phyloP scores from a whole-genome alignment of 2,888 invertebrate genomes.

The Ephialtes manifestator region DNA sequence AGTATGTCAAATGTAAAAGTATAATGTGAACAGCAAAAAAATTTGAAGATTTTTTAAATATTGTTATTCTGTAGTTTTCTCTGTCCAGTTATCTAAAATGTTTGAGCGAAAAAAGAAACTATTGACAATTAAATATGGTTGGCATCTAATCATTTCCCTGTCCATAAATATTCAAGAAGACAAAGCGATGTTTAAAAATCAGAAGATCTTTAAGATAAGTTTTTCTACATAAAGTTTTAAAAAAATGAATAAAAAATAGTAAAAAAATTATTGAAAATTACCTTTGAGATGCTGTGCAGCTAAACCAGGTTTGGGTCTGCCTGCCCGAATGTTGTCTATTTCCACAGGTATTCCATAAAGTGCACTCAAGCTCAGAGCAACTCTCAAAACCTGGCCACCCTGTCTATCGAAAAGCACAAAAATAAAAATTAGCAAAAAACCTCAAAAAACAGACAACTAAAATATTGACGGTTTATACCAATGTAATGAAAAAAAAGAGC shows the following conservation, averaged over 20 bases:
- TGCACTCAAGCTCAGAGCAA: constrained; percentile 93
- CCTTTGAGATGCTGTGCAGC: constrained; percentile 94
- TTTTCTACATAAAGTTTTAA: neutral
- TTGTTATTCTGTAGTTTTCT: neutral
- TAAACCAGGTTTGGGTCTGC: constrained; percentile 93
- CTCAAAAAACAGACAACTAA: constrained; percentile 7
- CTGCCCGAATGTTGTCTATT: constrained; percentile 93
- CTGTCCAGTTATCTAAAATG: neutral
- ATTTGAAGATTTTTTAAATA: neutral
- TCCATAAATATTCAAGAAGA: neutral
- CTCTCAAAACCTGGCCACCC: constrained; percentile 97
- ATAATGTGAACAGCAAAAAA: neutral
- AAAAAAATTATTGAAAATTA: constrained; percentile 76
- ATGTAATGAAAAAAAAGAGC: constrained; percentile 26
- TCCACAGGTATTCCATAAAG: constrained; percentile 91
- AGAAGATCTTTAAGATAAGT: neutral
- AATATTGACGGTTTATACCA: neutral
- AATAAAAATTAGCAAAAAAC: constrained; percentile 21
- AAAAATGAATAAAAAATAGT: neutral
- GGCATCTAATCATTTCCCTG: neutral
- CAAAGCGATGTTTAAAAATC: neutral
- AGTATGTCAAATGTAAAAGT: neutral
- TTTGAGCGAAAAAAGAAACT: neutral
- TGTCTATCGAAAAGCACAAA: constrained; percentile 81
- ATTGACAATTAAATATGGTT: neutral